Conservation (phyloP, 1,140 invertebrate genomes). For the Myzus persicae region DNA sequence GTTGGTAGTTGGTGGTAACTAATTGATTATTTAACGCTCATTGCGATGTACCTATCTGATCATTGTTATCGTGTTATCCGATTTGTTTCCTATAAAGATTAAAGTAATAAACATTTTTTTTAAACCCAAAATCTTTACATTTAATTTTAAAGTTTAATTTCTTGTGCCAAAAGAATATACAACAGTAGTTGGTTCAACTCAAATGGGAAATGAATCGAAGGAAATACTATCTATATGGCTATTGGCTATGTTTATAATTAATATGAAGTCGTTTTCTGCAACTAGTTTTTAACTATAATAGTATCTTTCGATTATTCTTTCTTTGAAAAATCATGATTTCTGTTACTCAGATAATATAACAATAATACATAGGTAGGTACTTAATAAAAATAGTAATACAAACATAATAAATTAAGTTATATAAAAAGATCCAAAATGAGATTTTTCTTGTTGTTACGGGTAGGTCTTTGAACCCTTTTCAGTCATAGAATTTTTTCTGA, state of each 20-base stretch:
- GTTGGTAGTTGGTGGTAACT: neutral
- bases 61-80: neutral
- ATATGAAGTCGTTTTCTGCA: neutral
- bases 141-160: neutral
- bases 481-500: neutral
- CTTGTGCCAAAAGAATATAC: neutral
- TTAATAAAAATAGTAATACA: neutral
- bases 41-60: neutral
- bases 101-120: neutral
- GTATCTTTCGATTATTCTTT: neutral
- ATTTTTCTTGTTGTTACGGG: neutral
- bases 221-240: neutral
- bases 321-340: neutral
- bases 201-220: neutral
- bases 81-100: neutral
- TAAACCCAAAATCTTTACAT: neutral
- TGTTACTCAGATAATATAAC: too few species aligned
- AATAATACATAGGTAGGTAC: too few species aligned
- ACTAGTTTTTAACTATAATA: neutral
- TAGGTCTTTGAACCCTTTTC: neutral
- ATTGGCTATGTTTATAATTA: too few species aligned
- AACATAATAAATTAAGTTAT: neutral
- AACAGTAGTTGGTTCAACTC: neutral
- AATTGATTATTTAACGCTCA: neutral
- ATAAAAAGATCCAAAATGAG: neutral